Evolutionary conservation across 2,797 vertebrate species (phyloP), one percentile per base, ranked within the genome.

Genomic region (Microchirus variegatus): DNA sequence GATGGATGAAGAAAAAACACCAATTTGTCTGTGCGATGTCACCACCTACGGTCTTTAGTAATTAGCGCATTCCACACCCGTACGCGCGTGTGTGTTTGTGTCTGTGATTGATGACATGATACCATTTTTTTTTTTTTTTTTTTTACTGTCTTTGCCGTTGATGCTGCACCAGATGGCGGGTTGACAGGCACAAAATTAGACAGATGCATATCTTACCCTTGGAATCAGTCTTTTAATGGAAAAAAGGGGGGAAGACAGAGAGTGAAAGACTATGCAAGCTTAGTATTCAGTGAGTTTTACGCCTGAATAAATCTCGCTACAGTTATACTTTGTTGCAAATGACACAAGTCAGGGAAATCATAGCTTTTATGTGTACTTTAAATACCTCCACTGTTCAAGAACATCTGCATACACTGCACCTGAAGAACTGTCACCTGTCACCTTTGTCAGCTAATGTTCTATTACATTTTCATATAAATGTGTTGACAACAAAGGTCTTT

Each of bases 171-270:
- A 91, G 89, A 91, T 89, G 89, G 87, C 77, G 75, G 42, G 78
- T 75, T 86, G 85, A 88, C 85, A 89, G 86, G 76, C 83, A 87
- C 73, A 77, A 88, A 90, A 90, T 90, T 83, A 86, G 84, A 87
- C 86, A 89, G 87, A 89, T 90, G 87, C 78, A 85, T 84, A 80
- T 86, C 65, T 77, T 78, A 83, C 73, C 85, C 77, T 75, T 73
- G 67, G 74, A 78, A 76, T 85, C 71, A 68, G 76, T 70, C 65
- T 65, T 63, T 54, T 67, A 57, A 17, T 9, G 46, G 59, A 38
- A 53, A 51, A 62, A 37, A n/a, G n/a, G 55, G 36, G 17, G 22
- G 40, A 16, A 71, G 64, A 57, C 45, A 62, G 68, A 57, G 54
- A 60, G 63, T 16, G 42, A 65, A 59, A 67, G 59, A 49, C 48